Base-by-base conservation (phyloP, 1,140 invertebrate species). In the Calycopis cecrops region DNA sequence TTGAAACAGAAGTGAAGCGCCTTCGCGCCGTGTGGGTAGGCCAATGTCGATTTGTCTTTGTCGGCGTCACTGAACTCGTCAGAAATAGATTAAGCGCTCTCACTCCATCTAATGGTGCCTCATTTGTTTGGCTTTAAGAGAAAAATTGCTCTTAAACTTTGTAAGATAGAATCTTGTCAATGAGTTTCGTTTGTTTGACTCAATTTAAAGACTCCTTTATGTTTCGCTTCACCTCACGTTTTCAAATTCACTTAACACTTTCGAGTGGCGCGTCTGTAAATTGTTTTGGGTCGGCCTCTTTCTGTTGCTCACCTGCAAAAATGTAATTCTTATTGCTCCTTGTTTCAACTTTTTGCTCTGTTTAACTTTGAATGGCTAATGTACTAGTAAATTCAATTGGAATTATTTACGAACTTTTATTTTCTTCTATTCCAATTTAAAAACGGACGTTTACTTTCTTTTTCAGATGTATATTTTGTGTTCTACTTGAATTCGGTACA, bases 51-150 rank as follows among this genome's bases (percentile, higher is more conserved):
- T 87, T 85, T 85, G 84, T 87, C 81, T 82, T 79, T 85, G 84
- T 84, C 81, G 79, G 84, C 81, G 84, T 87, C 84, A 85, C 74
- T 85, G 79, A 87, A 87, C 81, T 85, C 84, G 81, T 87, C 80
- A 87, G 80, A 87, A 87, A 87, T 85, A 87, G 84, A 87, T 87
- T 85, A 87, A 87, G 84, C 81, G 76, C 79, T 87, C 84, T 84
- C 80, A 85, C 83, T 87, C 77, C 77, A 81, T 87, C 79, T 87
- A 87, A 87, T 87, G 77, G 81, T 75, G 71, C 74, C 84, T 85
- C 84, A 87, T 87, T 87, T 87, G 84, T 87, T 84, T 87, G 75
- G 84, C 76, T 87, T 82, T 87, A 81, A 81, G 81, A 85, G 79
- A 87, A 87, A 87, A 87, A 87, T 85, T 82, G 70, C 70, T 84